These are phyloP conservation scores for Chanos chanos DNA, from an alignment of 2,797 vertebrate species.

Conservation along the genomic window DNA sequence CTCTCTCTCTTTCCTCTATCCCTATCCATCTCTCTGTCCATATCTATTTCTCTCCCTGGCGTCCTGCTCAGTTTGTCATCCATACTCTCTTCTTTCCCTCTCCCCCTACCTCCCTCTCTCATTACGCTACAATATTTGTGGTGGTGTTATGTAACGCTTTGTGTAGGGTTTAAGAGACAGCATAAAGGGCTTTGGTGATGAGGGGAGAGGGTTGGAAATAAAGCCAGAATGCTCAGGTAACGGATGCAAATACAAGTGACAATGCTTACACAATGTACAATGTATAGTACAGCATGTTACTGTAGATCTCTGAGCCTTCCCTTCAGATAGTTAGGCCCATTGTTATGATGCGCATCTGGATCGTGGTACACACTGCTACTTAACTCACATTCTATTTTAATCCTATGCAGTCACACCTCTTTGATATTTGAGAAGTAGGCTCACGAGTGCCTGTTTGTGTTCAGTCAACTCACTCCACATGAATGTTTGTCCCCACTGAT, in stretches of 20 bases:
- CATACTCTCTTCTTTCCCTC: neutral
- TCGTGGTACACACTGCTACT: neutral
- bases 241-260: constrained; percentile 12
- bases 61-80: neutral
- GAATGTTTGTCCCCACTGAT: too few species aligned
- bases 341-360: too few species aligned
- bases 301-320: neutral
- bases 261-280: neutral
- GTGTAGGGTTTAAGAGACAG: neutral
- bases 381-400: too few species aligned
- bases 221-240: constrained; percentile 2
- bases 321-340: too few species aligned
- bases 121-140: neutral
- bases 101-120: neutral
- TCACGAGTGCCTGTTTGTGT: too few species aligned
- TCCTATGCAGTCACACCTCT: too few species aligned
- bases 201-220: too few species aligned
- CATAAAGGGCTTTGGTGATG: too few species aligned
- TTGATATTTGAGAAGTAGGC: too few species aligned
- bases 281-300: neutral
- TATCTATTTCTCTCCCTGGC: neutral
- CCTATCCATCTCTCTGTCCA: neutral
- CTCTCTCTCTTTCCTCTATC: neutral
- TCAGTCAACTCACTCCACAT: too few species aligned
- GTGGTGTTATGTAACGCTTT: constrained; percentile 1